A percentile compares a stretch with the other conserved stretches of the same genome.
Evolutionary conservation across 2,888 invertebrate species (phyloP).

Genomic region (Sericinus montela): DNA sequence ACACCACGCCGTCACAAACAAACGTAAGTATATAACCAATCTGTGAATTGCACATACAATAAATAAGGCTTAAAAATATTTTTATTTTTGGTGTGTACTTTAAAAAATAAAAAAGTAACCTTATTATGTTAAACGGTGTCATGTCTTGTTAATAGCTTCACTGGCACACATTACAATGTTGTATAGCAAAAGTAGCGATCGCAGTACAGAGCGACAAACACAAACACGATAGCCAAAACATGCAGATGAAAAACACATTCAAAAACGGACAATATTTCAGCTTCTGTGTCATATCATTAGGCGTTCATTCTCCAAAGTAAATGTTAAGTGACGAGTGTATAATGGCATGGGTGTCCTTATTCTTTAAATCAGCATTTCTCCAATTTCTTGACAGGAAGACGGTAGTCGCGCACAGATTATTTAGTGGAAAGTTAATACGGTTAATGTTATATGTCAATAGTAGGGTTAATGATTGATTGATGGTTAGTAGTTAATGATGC

Average conservation of each 20-base stretch:
- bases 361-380: conserved; percentile 41
- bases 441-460: conserved; percentile 25
- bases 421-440: conserved; percentile 34
- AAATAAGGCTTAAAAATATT: too few species aligned
- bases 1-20: background rate
- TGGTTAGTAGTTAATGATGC: conserved; percentile 36
- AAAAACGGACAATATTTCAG: conserved; percentile 42
- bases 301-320: conserved; percentile 59
- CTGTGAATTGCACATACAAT: too few species aligned
- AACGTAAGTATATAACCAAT: too few species aligned
- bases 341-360: conserved; percentile 46
- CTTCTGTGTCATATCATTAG: conserved; percentile 64
- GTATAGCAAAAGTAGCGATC: conserved; percentile 22
- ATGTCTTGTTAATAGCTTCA: conserved; percentile 7
- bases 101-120: too few species aligned
- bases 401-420: conserved; percentile 64
- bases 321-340: conserved; percentile 56
- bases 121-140: background rate
- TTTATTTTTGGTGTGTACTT: too few species aligned
- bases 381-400: conserved; percentile 71
- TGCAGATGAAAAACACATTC: conserved; percentile 67
- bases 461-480: too few species aligned
- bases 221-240: conserved; percentile 66
- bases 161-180: conserved; percentile 15
- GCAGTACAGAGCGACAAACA: conserved; percentile 59